Evolutionary conservation across 1,140 invertebrate genomes (phyloP), one percentile per base, ranked within the genome.

Genomic region (Chlorops oryzae): DNA sequence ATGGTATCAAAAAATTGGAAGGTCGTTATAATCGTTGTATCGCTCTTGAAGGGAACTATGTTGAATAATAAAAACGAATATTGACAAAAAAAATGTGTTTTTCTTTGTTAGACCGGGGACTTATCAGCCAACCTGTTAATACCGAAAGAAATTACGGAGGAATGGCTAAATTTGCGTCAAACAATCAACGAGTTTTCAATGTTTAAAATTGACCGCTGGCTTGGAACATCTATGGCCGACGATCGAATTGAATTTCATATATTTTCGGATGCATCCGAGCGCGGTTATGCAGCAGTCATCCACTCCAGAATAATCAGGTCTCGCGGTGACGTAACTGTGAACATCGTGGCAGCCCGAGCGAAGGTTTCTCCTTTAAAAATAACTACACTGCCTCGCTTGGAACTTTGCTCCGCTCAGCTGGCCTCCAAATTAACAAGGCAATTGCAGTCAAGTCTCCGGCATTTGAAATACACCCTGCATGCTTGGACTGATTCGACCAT

Each of bases 401-500:
- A 42, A 24, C 5, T 42, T n/a, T 42, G 40, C 40, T 17, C 40
- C 18, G 43, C 43, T 4, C 43, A 45, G 25, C 21, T 27, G 10
- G 43, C 6, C 9, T 5, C 43, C n/a, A 45, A 45, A 17, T 17
- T 45, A 9, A 20, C 28, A 5, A 27, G 15, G 25, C 15, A 45
- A 10, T 4, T 25, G 3, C 24, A 28, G 27, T 28, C n/a, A 18
- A 27, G 43, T 45, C 21, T 45, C 5, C 13, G 22, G 18, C n/a
- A 18, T 20, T 15, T n/a, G 18, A 5, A n/a, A 37, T 21, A 27
- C 1, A 43, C 62, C 4, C 48, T 65, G 6, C 58, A 55, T 39
- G 71, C 66, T 51, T 75, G 71, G 68, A 63, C 61, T 1, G 71
- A 77, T 47, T 74, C 72, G 3, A 73, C 64, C 0, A 65, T 75